phyloP scores from a whole-genome alignment of 2,888 invertebrate genomes.

The Cecidostiba fungosa region DNA sequence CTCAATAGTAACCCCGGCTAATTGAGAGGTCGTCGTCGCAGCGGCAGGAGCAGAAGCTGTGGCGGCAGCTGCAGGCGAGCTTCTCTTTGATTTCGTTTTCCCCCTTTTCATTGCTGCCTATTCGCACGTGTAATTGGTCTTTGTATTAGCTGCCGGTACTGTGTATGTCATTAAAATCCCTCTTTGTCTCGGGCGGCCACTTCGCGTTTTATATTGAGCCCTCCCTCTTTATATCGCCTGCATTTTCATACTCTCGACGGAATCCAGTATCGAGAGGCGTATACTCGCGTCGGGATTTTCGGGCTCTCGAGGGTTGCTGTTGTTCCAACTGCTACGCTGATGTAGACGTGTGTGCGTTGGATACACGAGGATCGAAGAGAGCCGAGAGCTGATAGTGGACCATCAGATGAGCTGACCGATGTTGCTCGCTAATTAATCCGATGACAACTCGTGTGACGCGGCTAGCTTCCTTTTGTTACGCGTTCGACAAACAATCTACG shows the following conservation, averaged over 20 bases:
- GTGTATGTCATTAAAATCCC: conserved; percentile 34
- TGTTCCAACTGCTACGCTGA: neutral
- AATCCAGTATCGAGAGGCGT: neutral
- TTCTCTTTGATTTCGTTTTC: conserved; percentile 48
- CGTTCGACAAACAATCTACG: neutral
- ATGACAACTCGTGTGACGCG: conserved; percentile 26
- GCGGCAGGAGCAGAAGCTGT: neutral
- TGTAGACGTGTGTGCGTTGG: neutral
- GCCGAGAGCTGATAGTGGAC: neutral
- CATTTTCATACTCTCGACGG: neutral
- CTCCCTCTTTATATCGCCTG: neutral
- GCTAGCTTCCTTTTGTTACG: conserved; percentile 26
- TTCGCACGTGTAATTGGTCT: conserved; percentile 48
- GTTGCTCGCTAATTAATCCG: conserved; percentile 29
- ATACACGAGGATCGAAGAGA: neutral
- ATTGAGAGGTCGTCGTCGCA: conserved; percentile 27
- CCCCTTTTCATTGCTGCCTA: conserved; percentile 36
- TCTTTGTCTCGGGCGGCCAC: conserved; percentile 26
- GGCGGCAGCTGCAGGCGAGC: neutral
- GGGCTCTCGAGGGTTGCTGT: neutral
- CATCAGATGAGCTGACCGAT: neutral
- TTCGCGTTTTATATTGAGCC: conserved; percentile 16
- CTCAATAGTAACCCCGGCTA: conserved; percentile 5
- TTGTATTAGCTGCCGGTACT: conserved; percentile 9
- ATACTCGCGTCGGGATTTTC: neutral